These are phyloP conservation scores for Phengaris alcon DNA, from an alignment of 2,888 invertebrate genomes.

Conservation along the genomic window DNA sequence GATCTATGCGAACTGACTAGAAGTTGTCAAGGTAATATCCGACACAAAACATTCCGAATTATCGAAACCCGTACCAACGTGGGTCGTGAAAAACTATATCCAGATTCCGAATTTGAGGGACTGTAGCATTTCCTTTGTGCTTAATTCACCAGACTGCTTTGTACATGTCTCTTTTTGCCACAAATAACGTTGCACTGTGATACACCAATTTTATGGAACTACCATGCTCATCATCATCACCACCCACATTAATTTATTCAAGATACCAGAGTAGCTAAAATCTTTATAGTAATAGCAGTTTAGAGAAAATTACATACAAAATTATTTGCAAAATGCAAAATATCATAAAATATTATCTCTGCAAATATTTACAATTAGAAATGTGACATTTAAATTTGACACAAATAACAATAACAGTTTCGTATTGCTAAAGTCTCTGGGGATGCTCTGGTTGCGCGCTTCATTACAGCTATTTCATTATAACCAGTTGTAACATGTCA, in stretches of 20 bases:
- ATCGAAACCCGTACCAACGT: not conserved
- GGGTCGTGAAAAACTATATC: conserved; percentile 5
- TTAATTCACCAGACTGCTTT: conserved; percentile 18
- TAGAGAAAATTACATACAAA: no score
- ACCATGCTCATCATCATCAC: not conserved
- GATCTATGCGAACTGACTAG: not conserved
- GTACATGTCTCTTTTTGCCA: conserved; percentile 12
- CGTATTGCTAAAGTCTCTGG: conserved; percentile 39
- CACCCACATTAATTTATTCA: no score
- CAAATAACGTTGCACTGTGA: conserved; percentile 4
- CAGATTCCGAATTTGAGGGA: conserved; percentile 15
- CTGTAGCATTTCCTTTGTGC: conserved; percentile 18
- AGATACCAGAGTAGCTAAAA: no score
- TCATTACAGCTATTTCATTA: conserved; percentile 34
- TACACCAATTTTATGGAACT: not conserved
- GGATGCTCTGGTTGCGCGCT: conserved; percentile 38
- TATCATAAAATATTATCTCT: no score
- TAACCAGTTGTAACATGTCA: conserved; percentile 30
- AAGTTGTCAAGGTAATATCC: not conserved
- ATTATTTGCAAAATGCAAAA: not conserved
- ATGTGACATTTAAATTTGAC: conserved; percentile 13
- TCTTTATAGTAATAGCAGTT: no score
- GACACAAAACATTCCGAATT: not conserved
- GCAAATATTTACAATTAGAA: not conserved
- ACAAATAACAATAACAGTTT: conserved; percentile 9